phyloP scores from a whole-genome alignment of 1,140 invertebrate genomes.

The Pachyrhynchus sulphureomaculatus region DNA sequence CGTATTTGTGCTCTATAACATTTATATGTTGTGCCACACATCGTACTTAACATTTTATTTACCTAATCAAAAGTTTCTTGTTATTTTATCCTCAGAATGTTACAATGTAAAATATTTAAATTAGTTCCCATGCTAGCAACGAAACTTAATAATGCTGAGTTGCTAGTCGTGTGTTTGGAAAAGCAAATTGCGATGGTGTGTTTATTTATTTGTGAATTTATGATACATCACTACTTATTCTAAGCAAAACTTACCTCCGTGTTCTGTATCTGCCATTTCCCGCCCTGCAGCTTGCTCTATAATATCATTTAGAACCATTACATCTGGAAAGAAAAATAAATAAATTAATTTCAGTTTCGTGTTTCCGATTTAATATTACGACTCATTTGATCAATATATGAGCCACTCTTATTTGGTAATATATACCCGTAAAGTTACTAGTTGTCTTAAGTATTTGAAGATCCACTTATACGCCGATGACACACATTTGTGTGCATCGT shows the following conservation, averaged over 20 bases:
- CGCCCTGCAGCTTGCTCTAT: slow-evolving; percentile 92
- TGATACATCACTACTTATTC: slow-evolving; percentile 5
- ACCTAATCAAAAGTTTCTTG: slow-evolving; percentile 41
- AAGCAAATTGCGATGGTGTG: slow-evolving; percentile 51
- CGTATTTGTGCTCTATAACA: slow-evolving; percentile 40
- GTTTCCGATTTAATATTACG: no score
- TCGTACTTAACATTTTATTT: slow-evolving; percentile 37
- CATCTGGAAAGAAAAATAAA: slow-evolving; percentile 67
- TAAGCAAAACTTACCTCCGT: slow-evolving; percentile 73
- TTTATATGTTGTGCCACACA: slow-evolving; percentile 37
- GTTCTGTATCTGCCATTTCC: slow-evolving; percentile 79
- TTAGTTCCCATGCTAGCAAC: slow-evolving; percentile 42
- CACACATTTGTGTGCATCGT: no score
- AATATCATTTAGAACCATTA: slow-evolving; percentile 96
- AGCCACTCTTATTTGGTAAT: no score
- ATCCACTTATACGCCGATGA: no score
- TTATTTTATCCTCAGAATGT: slow-evolving; percentile 41
- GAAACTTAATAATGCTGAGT: slow-evolving; percentile 22
- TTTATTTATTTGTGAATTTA: slow-evolving; percentile 22
- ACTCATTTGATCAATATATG: no score
- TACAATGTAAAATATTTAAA: slow-evolving; percentile 41
- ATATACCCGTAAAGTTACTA: no score
- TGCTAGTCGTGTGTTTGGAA: slow-evolving; percentile 31
- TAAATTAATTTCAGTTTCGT: slow-evolving; percentile 4
- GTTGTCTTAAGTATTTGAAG: no score